Evolutionary conservation across 2,113 vertebrate species (phyloP).

Genomic region (Bufo gargarizans): DNA sequence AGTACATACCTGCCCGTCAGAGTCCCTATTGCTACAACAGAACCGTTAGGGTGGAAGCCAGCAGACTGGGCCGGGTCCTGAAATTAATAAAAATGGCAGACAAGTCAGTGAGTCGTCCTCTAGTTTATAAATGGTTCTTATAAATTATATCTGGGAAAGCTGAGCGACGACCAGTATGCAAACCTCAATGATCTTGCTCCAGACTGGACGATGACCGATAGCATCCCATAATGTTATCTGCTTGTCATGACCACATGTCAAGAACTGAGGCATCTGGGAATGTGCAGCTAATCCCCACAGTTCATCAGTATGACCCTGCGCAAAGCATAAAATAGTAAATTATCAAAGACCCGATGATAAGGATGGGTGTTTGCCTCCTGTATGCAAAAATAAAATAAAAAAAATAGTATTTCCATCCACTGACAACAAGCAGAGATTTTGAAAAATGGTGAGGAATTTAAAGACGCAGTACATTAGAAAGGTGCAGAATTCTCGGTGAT

Average conservation of each 20-base stretch:
- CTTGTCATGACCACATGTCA: conserved; percentile 93
- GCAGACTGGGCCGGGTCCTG: conserved; percentile 95
- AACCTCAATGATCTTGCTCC: conserved; percentile 92
- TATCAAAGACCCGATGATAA: background rate
- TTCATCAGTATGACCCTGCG: conserved; percentile 94
- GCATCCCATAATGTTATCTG: conserved; percentile 94
- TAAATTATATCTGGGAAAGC: background rate
- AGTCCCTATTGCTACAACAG: conserved; percentile 92
- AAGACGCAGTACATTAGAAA: too few relatives aligned
- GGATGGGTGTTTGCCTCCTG: background rate
- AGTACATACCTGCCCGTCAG: conserved; percentile 89
- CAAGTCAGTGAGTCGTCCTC: background rate
- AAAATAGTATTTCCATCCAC: background rate
- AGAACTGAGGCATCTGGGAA: conserved; percentile 86
- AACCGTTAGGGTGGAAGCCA: conserved; percentile 92
- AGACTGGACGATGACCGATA: conserved; percentile 84
- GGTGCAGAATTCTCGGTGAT: too few relatives aligned
- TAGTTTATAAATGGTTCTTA: background rate
- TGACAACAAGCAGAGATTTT: background rate
- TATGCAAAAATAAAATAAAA: background rate
- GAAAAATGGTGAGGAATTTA: background rate
- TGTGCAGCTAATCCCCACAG: conserved; percentile 95
- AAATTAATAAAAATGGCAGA: background rate
- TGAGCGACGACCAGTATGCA: background rate
- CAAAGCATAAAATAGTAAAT: background rate